These are phyloP conservation scores for Virgularia gustaviana DNA, from an alignment of 92 coral and sea anemone genomes.

Conservation along the genomic window DNA sequence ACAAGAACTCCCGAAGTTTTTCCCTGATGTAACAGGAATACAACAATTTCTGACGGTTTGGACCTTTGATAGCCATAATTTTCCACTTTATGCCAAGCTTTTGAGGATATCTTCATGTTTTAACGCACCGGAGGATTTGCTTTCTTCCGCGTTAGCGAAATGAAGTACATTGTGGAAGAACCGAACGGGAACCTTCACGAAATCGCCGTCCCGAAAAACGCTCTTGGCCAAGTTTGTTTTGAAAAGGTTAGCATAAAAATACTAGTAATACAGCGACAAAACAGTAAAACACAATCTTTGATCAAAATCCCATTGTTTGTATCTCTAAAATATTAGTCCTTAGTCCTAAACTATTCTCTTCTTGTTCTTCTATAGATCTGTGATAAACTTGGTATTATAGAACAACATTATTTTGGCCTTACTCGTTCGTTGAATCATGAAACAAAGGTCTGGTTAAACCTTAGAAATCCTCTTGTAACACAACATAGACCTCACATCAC, in stretches of 20 bases:
- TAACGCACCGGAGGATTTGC: too few species aligned
- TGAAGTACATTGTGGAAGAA: constrained; percentile 84
- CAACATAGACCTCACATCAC: constrained; percentile 96
- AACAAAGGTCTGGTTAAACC: constrained; percentile 82
- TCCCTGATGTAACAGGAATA: constrained; percentile 29
- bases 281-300: not conserved
- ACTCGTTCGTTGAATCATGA: constrained; percentile 70
- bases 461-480: constrained; percentile 88
- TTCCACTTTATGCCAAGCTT: not conserved
- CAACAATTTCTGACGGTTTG: not conserved
- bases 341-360: not conserved
- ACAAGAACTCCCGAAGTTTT: constrained; percentile 31
- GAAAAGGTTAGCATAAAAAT: constrained; percentile 91
- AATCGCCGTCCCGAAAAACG: constrained; percentile 79
- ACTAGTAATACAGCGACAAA: constrained; percentile 28
- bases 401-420: constrained; percentile 92
- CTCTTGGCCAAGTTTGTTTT: constrained; percentile 85
- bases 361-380: constrained; percentile 63
- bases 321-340: constrained; percentile 3
- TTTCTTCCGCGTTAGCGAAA: constrained; percentile 25
- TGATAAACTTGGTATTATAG: constrained; percentile 76
- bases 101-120: too few species aligned
- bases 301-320: constrained; percentile 18
- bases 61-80: not conserved
- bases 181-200: constrained; percentile 86